These are phyloP conservation scores for Melipona bicolor DNA, from an alignment of 2,888 invertebrate genomes.

Conservation along the genomic window DNA sequence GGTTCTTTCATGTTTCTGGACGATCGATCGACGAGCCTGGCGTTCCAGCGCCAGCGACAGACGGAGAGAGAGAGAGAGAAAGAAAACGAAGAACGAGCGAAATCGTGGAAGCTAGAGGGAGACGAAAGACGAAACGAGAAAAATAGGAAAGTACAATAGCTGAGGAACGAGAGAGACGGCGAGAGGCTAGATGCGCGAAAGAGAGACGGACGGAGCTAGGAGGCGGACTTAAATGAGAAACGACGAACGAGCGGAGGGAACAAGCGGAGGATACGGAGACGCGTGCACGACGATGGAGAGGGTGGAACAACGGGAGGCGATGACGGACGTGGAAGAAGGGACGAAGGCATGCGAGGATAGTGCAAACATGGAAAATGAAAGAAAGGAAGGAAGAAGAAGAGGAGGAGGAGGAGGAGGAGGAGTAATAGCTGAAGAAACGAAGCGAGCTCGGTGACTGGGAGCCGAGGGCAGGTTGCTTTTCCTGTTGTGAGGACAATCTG, in stretches of 20 bases:
- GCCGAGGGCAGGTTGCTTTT: slow-evolving; percentile 68
- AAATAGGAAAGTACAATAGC: neutral
- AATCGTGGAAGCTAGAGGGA: neutral
- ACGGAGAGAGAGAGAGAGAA: neutral
- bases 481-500: slow-evolving; percentile 80
- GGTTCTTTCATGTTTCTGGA: slow-evolving; percentile 62
- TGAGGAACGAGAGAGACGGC: neutral
- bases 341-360: neutral
- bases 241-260: slow-evolving; percentile 1
- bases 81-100: neutral
- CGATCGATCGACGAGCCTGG: slow-evolving; percentile 61
- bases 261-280: neutral
- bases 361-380: slow-evolving; percentile 29
- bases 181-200: neutral
- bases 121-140: neutral
- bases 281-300: slow-evolving; percentile 7
- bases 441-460: slow-evolving; percentile 37
- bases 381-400: neutral
- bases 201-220: neutral
- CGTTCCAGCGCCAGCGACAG: slow-evolving; percentile 38
- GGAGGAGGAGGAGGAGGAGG: neutral
- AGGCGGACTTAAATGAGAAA: slow-evolving; percentile 11
- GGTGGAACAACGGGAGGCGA: neutral
- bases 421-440: slow-evolving; percentile 38
- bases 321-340: neutral